Evolutionary conservation across 2,113 vertebrate species (phyloP).

Genomic region (Petroica traversi): DNA sequence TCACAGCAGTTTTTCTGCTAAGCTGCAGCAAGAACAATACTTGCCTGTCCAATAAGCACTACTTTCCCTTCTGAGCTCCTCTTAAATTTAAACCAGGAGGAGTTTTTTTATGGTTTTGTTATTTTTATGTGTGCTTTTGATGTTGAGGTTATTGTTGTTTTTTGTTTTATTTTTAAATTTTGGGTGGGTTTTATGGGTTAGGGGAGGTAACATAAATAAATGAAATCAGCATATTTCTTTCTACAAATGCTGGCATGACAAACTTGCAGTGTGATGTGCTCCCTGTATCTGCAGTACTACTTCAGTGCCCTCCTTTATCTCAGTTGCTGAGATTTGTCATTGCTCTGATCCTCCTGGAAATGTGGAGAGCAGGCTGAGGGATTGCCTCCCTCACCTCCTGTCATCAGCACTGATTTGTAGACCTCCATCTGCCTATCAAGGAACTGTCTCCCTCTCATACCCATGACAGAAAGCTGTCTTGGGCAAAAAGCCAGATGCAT

Average conservation of each 20-base stretch:
- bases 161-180: neutral
- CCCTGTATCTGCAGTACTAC: neutral
- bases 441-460: neutral
- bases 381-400: neutral
- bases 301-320: neutral
- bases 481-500: neutral
- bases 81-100: neutral
- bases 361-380: neutral
- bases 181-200: rapidly evolving
- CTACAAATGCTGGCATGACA: neutral
- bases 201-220: neutral
- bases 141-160: neutral
- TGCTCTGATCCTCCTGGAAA: neutral
- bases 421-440: neutral
- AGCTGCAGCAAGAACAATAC: neutral
- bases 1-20: neutral
- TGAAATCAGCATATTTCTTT: neutral
- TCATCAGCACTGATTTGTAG: neutral
- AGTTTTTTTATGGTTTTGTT: neutral
- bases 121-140: neutral
- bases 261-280: neutral
- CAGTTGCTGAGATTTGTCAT: neutral
- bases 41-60: neutral
- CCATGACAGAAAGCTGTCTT: neutral
- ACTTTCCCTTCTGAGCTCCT: neutral